These are phyloP conservation scores for Patiria miniata DNA, from an alignment of 35 echinoderm and acorn worm genomes.

Conservation along the genomic window DNA sequence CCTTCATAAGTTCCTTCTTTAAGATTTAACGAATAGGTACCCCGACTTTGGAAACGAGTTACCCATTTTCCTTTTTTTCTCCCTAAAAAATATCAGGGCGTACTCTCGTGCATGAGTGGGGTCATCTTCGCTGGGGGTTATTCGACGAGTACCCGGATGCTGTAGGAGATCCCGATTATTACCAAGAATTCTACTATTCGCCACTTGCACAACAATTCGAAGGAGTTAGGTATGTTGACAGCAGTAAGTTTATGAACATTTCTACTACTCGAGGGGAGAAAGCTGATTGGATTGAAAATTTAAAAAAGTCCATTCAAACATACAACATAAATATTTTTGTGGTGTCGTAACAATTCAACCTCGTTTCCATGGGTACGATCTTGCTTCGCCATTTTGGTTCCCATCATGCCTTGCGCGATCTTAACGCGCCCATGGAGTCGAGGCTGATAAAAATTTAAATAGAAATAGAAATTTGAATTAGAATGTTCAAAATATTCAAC, in stretches of 20 bases:
- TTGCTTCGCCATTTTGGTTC: too few relatives aligned
- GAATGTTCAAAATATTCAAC: too few relatives aligned
- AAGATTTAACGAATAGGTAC: neutral
- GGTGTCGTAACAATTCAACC: too few relatives aligned
- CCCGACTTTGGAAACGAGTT: neutral
- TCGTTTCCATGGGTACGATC: too few relatives aligned
- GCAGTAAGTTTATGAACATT: too few relatives aligned
- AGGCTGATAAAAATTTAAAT: too few relatives aligned
- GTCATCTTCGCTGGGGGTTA: slow-evolving; percentile 81
- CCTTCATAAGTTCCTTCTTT: too few relatives aligned
- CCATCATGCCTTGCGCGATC: too few relatives aligned
- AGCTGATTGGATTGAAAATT: neutral
- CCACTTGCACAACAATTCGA: neutral
- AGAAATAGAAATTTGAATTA: too few relatives aligned
- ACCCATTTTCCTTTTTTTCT: neutral
- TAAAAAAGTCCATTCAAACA: neutral
- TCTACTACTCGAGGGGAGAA: neutral
- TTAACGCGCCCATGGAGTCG: too few relatives aligned
- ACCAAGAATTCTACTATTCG: slow-evolving; percentile 38
- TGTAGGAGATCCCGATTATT: slow-evolving; percentile 34
- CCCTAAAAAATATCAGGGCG: slow-evolving; percentile 43
- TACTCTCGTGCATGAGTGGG: slow-evolving; percentile 82
- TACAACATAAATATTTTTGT: too few relatives aligned
- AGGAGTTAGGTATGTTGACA: neutral
- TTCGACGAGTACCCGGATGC: slow-evolving; percentile 76